Conservation (phyloP, 2,888 invertebrate species). For the Cephus sareptanus region DNA sequence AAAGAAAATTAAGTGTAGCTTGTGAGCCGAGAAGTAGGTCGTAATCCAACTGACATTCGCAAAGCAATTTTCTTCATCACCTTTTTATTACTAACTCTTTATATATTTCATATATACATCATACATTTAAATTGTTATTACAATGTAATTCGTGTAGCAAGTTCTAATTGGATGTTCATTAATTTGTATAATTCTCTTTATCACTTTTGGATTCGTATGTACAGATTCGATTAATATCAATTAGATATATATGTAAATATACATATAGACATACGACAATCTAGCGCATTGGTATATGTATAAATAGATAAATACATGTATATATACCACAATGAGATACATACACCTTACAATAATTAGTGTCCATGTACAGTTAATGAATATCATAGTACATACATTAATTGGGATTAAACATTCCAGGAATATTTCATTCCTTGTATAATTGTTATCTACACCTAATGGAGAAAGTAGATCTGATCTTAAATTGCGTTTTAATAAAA, state of each 20-base stretch:
- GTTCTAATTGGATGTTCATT: neutral
- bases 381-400: conserved; percentile 11
- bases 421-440: neutral
- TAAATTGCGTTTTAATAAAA: neutral
- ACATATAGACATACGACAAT: neutral
- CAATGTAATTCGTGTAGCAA: neutral
- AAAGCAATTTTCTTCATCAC: neutral
- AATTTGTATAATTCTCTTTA: neutral
- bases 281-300: neutral
- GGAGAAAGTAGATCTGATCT: neutral
- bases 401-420: conserved; percentile 5
- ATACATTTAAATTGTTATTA: neutral
- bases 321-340: conserved; percentile 13
- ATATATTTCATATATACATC: conserved; percentile 6
- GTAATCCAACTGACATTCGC: neutral
- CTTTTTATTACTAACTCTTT: conserved; percentile 1
- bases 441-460: neutral
- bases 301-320: neutral
- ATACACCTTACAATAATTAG: conserved; percentile 8
- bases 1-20: neutral
- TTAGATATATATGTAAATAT: conserved; percentile 12
- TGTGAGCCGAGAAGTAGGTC: neutral
- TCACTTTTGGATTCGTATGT: conserved; percentile 12
- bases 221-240: conserved; percentile 16
- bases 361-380: conserved; percentile 8